A percentile compares a stretch with the other conserved stretches of the same genome.
Evolutionary conservation across 2,113 vertebrate species (phyloP).

Genomic region (Etia nguti): DNA sequence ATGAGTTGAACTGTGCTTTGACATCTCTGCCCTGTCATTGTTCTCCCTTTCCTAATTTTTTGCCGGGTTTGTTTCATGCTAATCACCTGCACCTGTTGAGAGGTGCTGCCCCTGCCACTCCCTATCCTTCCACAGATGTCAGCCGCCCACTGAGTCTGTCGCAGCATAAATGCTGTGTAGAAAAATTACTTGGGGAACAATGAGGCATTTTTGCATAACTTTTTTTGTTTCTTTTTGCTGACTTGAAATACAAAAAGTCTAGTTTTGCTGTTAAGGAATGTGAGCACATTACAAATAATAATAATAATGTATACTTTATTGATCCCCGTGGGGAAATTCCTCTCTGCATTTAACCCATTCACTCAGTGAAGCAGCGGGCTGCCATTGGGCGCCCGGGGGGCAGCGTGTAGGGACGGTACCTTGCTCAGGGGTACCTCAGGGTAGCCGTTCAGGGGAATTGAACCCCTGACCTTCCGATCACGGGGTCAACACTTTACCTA

Average conservation of each 20-base stretch:
- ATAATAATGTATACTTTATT: no score
- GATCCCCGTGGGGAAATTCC: no score
- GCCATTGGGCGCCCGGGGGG: no score
- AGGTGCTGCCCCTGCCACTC: conserved; percentile 53
- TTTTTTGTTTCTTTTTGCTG: neutral
- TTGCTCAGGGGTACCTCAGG: no score
- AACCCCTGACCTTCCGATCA: no score
- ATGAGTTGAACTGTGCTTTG: conserved; percentile 47
- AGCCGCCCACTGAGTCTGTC: conserved; percentile 49
- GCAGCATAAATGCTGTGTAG: neutral
- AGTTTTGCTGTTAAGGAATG: neutral
- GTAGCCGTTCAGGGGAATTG: no score
- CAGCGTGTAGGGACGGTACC: no score
- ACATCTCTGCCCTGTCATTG: conserved; percentile 30
- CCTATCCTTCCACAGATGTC: conserved; percentile 38
- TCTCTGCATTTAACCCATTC: no score
- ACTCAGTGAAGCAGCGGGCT: no score
- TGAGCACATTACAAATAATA: neutral
- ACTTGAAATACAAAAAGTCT: neutral
- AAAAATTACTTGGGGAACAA: conserved; percentile 17
- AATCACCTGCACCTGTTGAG: conserved; percentile 56
- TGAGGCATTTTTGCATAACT: conserved; percentile 8
- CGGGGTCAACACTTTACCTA: no score
- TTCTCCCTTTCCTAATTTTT: conserved; percentile 8
- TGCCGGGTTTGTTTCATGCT: conserved; percentile 31